Base-by-base conservation (phyloP, 1,140 invertebrate genomes). In the Cheumatopsyche charites region DNA sequence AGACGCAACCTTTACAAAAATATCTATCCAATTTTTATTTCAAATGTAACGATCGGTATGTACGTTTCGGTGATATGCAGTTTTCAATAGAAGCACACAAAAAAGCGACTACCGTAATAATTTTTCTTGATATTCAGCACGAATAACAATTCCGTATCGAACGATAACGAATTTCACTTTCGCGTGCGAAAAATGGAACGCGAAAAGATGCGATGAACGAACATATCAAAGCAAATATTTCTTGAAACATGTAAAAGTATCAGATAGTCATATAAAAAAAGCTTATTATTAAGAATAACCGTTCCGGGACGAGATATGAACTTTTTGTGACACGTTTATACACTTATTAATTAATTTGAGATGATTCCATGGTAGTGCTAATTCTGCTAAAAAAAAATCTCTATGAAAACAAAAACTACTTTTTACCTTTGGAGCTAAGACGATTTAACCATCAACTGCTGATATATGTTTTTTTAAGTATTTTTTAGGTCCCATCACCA, bases 21-120 rank as follows among this genome's bases (percentile, higher is more conserved):
- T 58, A 58, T 58, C 23, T 58, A 58, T 58, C 55, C 55, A 58
- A 58, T 58, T 58, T 58, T 52, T 52, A 52, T 52, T 36, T 36
- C 29, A 36, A 36, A 36, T 36, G 47, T 17, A 15, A 52, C 19
- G 47, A 52, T 52, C 47, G 15, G 47, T 52, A 52, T 52, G 19
- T 52, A 52, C 9, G 29, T 36, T 55, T 52, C 49, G 19, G 55
- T 58, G 55, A 58, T 58, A 58, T 58, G 55, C 55, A 25, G 21
- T 4, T 36, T 58, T 25, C n/a, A n/a, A 26, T 21, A 58, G 5
- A 58, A 58, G 55, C 55, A 58, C 55, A 13, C 23, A 58, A 58
- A 58, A 58, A 58, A 25, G 21, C 55, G 21, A 23, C 55, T 58
- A 25, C 29, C 29, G 29, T 36, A 36, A 36, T 36, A 36, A 36